phyloP scores from a whole-genome alignment of 2,797 vertebrate genomes.

The Gymnopithys bicolor region DNA sequence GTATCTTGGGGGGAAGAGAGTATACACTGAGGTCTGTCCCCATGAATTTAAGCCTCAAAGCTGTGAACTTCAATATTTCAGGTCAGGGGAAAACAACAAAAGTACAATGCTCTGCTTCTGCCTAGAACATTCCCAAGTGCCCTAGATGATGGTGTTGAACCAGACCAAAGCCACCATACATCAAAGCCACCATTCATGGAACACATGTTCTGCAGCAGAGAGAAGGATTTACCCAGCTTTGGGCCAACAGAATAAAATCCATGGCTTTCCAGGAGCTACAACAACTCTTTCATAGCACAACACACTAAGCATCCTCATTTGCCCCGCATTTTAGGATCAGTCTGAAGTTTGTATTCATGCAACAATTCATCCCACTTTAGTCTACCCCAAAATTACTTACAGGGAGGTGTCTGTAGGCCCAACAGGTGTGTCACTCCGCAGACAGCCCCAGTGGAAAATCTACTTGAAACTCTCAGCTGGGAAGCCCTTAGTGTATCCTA shows the following conservation, averaged over 20 bases:
- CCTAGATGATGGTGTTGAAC: neutral
- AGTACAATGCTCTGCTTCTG: neutral
- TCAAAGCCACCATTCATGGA: accelerated
- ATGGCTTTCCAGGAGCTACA: neutral
- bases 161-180: neutral
- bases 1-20: accelerated
- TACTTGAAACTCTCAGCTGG: neutral
- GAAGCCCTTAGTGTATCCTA: neutral
- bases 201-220: neutral
- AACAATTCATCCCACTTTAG: neutral
- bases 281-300: accelerated
- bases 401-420: neutral
- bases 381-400: constrained; percentile 53
- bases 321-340: neutral
- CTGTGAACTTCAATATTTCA: neutral
- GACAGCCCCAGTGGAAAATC: neutral
- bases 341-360: neutral
- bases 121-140: neutral
- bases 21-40: neutral
- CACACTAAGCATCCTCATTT: neutral
- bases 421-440: neutral
- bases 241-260: neutral
- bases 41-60: neutral
- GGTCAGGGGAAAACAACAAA: neutral
- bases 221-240: neutral